Evolutionary conservation across 92 coral and sea anemone genomes (phyloP).

Genomic region (Porites rus): DNA sequence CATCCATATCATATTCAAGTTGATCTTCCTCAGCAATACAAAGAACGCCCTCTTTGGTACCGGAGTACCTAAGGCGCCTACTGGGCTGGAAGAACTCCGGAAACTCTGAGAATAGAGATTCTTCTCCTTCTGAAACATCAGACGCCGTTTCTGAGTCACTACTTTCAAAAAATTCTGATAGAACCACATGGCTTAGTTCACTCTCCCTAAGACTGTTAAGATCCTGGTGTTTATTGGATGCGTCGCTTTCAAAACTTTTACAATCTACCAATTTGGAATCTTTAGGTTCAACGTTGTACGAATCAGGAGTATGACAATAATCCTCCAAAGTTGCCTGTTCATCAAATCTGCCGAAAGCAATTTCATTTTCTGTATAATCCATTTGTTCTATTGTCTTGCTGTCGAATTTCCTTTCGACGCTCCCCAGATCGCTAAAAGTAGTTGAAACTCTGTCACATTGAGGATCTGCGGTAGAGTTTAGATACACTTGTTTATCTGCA

Average conservation of each 20-base stretch:
- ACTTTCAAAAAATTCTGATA: neutral
- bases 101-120: constrained; percentile 27
- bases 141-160: constrained; percentile 35
- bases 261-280: neutral
- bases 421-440: neutral
- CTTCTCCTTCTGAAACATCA: constrained; percentile 15
- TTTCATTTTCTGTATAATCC: neutral
- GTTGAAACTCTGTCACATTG: neutral
- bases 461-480: neutral
- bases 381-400: neutral
- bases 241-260: neutral
- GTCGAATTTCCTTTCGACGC: constrained; percentile 13
- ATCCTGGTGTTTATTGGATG: neutral
- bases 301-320: neutral
- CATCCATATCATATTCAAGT: constrained; percentile 1
- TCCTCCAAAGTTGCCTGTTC: neutral
- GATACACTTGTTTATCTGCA: neutral
- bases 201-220: neutral
- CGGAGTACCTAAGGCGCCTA: neutral
- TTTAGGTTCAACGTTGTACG: neutral
- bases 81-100: constrained; percentile 33
- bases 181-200: neutral
- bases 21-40: constrained; percentile 36
- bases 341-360: too few species aligned
- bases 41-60: constrained; percentile 2